Base-by-base conservation (phyloP, 2,797 vertebrate species). In the Danio choprae region DNA sequence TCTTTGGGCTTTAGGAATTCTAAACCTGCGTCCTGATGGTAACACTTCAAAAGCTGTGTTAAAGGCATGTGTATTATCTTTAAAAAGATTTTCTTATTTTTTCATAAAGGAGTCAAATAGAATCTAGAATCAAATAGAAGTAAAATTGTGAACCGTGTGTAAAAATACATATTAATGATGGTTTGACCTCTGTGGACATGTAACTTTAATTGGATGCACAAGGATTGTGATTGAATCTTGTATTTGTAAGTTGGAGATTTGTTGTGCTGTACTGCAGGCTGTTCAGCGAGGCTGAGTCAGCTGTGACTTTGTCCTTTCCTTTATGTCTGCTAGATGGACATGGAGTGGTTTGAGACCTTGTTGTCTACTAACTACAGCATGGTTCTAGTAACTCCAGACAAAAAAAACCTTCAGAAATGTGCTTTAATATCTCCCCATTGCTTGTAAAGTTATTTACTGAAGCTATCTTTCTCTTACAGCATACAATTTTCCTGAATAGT, bases 331-430 rank as follows among this genome's bases (percentile, higher is more conserved):
- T 69, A 78, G 64, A 78, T 48, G 2, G n/a, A 78, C 43, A 3
- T 78, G 70, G 50, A 60, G 40, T 56, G 41, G 69, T 73, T 80
- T 73, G 69, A 80, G 56, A 5, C 71, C 41, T 2, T 65, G 40
- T 18, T 56, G 60, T 58, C 7, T 53, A 5, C 29, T 1, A 8
- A 7, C 0, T 60, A 60, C 38, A 41, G 60, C 63, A 48, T 15
- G 63, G 60, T 64, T 80, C 69, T 78, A 78, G 76, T 78, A 78
- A 69, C 43, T 53, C 64, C 76, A 16, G 64, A 78, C 64, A 78
- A 36, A 4, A n/a, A n/a, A 5, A 6, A 41, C 6, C 6, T 36
- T 20, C 2, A 5, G 6, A 16, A 7, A 62, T 38, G 36, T 50
- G 41, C 3, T 62, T 1, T 4, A 48, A 5, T 18, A 5, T 18